Percentiles rank a stretch among this genome's conserved stretches.
Conservation (phyloP, 2,113 vertebrate species). For the Tenrec ecaudatus region DNA sequence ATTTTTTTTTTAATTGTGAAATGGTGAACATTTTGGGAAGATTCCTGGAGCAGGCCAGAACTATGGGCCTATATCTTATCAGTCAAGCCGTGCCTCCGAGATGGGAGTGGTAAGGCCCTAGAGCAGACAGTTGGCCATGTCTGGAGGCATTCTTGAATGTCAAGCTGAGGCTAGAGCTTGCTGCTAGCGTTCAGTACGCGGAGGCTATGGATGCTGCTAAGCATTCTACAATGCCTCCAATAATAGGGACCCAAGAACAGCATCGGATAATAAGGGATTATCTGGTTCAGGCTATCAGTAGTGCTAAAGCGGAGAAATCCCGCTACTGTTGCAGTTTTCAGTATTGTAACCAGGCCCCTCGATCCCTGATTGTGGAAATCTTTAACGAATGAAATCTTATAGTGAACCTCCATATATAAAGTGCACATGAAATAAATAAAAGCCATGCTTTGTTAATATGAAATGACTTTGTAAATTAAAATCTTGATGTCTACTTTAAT, state of each 20-base stretch:
- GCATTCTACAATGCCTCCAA: no score
- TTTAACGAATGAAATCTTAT: constrained; percentile 26
- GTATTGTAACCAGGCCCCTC: neutral
- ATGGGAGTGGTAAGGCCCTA: neutral
- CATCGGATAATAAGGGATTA: no score
- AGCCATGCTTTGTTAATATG: neutral
- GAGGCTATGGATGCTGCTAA: neutral
- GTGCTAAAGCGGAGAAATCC: neutral
- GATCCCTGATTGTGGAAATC: neutral
- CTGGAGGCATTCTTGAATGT: neutral
- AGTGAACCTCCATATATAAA: neutral
- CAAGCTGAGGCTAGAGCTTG: neutral
- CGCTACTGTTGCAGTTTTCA: neutral
- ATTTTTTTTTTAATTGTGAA: neutral
- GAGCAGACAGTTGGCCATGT: neutral
- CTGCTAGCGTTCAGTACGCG: neutral
- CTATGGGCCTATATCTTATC: neutral
- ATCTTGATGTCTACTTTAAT: constrained; percentile 34
- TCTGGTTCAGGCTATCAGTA: neutral
- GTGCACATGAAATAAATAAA: constrained; percentile 25
- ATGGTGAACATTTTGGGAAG: neutral
- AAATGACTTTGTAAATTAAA: constrained; percentile 3
- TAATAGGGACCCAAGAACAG: no score
- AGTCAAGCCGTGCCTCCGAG: neutral
- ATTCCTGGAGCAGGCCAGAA: neutral